Percentiles rank a stretch among this genome's conserved stretches.
Conservation (phyloP, 2,113 vertebrate species). For the Dissostichus mawsoni region DNA sequence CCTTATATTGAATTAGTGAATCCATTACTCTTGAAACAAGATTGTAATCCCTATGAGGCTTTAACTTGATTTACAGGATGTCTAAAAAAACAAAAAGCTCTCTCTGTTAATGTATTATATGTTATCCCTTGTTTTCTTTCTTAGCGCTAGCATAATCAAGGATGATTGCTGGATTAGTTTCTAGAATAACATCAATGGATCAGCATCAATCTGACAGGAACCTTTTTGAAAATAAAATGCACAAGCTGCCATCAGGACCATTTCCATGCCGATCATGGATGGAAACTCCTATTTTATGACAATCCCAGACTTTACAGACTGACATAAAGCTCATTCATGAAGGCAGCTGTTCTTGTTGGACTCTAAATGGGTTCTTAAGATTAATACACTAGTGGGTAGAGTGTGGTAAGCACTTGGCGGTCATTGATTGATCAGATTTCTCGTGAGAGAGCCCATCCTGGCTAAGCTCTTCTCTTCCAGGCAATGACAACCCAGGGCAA, state of each 20-base stretch:
- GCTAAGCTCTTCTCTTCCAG: slow-evolving; percentile 30
- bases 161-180: neutral
- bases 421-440: slow-evolving; percentile 28
- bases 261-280: no score
- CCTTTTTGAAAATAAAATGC: neutral
- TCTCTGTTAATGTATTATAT: no score
- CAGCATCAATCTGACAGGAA: neutral
- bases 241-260: neutral
- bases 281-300: neutral
- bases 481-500: slow-evolving; percentile 45
- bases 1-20: neutral
- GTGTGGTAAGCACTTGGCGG: slow-evolving; percentile 40
- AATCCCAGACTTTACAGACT: neutral
- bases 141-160: neutral
- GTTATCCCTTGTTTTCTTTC: no score
- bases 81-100: no score
- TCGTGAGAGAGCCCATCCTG: slow-evolving; percentile 29
- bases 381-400: neutral
- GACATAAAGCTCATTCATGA: neutral
- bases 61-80: no score
- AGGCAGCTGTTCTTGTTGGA: slow-evolving; percentile 6
- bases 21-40: no score
- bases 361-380: slow-evolving; percentile 8
- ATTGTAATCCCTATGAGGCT: no score
- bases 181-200: neutral